Evolutionary conservation across 2,888 invertebrate species (phyloP), one percentile per base, ranked within the genome.

Genomic region (Xylota segnis): DNA sequence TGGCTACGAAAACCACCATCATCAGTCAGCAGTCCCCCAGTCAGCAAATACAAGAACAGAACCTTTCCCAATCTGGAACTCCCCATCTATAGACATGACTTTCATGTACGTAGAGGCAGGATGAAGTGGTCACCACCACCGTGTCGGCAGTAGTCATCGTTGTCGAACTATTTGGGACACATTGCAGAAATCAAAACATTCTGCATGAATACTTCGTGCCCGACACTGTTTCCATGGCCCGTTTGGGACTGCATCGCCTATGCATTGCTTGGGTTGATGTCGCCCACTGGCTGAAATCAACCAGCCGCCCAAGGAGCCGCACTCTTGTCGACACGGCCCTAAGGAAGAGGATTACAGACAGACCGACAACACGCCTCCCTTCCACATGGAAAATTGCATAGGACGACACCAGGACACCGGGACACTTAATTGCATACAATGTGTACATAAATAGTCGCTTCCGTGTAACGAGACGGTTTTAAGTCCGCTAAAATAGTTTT

Each of bases 361-460:
- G 5, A 16, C 37, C 32, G 40, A 23, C 37, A 59, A 14, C n/a
- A 6, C 52, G 5, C 50, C 16, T 65, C 50, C 58, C 43, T 71
- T 54, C 23, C 45, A 50, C 66, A 66, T 6, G 34, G 37, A 54
- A 59, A 70, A 79, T 71, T 75, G 70, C 74, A 70, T 45, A 65
- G 79, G 70, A 84, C 79, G 63, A 84, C 61, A 74, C 45, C 78
- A 68, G 78, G 72, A 77, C 83, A 83, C 56, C 74, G 79, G 78
- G 75, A 75, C 79, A 84, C 84, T 84, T 84, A 84, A 84, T 84
- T 84, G 84, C 84, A 84, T 79, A 79, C 79, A 79, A 79, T 84
- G 84, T 84, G 75, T 79, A 84, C 75, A 84, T 84, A 84, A 84
- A 84, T 84, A 79, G 84, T 58, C 63, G 75, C 63, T 84, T 84